Conservation (phyloP, 2,113 vertebrate genomes). For the Gobius niger region DNA sequence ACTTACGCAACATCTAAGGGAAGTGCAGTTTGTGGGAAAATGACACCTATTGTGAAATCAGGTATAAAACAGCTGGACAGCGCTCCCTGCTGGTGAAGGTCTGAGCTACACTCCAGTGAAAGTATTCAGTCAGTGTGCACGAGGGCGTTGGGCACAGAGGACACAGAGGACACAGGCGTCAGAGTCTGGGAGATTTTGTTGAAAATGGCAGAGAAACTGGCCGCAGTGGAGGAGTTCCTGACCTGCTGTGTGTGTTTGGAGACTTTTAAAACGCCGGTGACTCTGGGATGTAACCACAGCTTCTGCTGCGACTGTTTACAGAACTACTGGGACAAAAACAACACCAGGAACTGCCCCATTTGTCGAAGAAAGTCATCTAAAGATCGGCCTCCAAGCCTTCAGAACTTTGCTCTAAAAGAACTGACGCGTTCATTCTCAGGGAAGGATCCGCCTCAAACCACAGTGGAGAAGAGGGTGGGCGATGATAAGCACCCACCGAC, state of each 20-base stretch:
- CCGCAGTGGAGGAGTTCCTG: too few species aligned
- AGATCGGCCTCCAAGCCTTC: fast-evolving
- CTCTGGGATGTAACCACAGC: slow-evolving; percentile 27
- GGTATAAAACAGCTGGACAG: not conserved
- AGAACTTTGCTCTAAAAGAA: not conserved
- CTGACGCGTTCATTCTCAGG: slow-evolving; percentile 4
- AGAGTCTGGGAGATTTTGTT: too few species aligned
- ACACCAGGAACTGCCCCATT: slow-evolving; percentile 19
- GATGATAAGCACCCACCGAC: too few species aligned
- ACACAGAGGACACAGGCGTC: too few species aligned
- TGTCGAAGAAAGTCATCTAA: slow-evolving; percentile 27
- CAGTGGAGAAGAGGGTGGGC: not conserved
- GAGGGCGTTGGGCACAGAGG: not conserved
- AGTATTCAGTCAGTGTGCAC: not conserved
- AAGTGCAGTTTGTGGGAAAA: too few species aligned
- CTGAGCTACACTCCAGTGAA: not conserved
- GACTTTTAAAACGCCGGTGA: slow-evolving; percentile 43
- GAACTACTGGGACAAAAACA: slow-evolving; percentile 5
- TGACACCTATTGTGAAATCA: too few species aligned
- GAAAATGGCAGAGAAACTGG: too few species aligned
- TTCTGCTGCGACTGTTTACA: slow-evolving; percentile 24
- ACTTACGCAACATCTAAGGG: too few species aligned
- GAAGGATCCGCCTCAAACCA: too few species aligned
- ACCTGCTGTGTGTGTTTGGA: too few species aligned
- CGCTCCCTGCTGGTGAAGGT: not conserved